Evolutionary conservation across 1,140 invertebrate genomes (phyloP).

Genomic region (Brachionus calyciflorus): DNA sequence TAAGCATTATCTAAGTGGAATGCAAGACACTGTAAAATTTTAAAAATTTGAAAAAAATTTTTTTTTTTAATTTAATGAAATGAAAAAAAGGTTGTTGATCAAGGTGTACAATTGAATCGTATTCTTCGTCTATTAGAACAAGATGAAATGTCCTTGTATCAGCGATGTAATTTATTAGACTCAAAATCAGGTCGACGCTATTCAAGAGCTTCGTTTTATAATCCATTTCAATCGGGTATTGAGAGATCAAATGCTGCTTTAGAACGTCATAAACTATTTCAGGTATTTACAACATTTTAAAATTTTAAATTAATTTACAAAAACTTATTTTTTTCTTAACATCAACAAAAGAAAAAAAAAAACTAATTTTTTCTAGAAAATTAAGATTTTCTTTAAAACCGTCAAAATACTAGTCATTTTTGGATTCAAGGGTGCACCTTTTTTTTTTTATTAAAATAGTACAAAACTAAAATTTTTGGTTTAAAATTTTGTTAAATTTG

Average conservation of each 20-base stretch:
- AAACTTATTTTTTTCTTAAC: too few species aligned
- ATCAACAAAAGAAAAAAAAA: too few species aligned
- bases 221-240: conserved; percentile 14
- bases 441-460: too few species aligned
- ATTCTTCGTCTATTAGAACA: conserved; percentile 44
- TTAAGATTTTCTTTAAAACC: too few species aligned
- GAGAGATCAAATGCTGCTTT: conserved; percentile 1
- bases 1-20: conserved; percentile 31
- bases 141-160: conserved; percentile 39
- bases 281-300: conserved; percentile 13
- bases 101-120: conserved; percentile 42
- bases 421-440: too few species aligned
- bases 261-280: conserved; percentile 44
- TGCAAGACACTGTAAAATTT: conserved; percentile 35
- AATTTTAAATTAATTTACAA: too few species aligned
- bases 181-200: not conserved
- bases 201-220: conserved; percentile 11
- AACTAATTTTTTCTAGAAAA: too few species aligned
- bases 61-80: not conserved
- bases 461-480: too few species aligned
- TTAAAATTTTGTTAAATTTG: too few species aligned
- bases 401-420: too few species aligned
- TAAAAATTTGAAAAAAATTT: not conserved
- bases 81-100: conserved; percentile 39
- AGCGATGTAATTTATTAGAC: conserved; percentile 25